phyloP scores from a whole-genome alignment of 2,797 vertebrate genomes.

The Rhinatrema bivittatum region DNA sequence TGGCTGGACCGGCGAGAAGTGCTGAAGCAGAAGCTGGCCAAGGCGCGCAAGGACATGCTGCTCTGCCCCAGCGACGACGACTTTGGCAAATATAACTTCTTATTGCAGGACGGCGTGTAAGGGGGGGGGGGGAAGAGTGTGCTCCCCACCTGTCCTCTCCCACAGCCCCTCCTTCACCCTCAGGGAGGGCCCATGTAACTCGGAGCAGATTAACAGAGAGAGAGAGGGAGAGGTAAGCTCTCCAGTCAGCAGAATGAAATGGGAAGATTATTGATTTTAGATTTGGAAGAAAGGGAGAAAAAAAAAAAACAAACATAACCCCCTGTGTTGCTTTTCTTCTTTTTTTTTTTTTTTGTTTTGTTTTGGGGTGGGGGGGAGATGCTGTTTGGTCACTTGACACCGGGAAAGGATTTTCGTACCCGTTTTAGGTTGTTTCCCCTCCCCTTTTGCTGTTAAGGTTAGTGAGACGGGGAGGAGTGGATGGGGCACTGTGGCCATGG shows the following conservation, averaged over 20 bases:
- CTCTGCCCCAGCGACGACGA: conserved; percentile 76
- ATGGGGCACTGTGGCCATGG: background rate
- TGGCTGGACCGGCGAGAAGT: conserved; percentile 81
- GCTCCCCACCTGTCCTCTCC: background rate
- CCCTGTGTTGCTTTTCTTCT: too few species aligned
- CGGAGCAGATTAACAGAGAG: too few species aligned
- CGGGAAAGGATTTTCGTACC: too few species aligned
- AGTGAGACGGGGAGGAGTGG: conserved; percentile 2
- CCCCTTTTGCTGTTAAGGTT: background rate
- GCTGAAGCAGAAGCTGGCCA: conserved; percentile 78
- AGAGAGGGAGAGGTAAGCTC: too few species aligned
- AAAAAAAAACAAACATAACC: too few species aligned
- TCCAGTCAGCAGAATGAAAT: too few species aligned
- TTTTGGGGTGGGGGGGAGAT: too few species aligned
- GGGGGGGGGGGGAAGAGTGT: background rate
- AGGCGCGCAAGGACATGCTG: conserved; percentile 84
- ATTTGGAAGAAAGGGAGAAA: too few species aligned
- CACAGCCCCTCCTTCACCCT: background rate
- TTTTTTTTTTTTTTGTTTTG: too few species aligned
- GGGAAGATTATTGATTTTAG: too few species aligned
- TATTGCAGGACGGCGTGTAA: conserved; percentile 64
- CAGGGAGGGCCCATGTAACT: conserved; percentile 2
- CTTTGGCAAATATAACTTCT: conserved; percentile 93
- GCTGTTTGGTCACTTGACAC: too few species aligned
- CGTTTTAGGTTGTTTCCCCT: too few species aligned